Conservation (phyloP, 2,797 vertebrate species). For the Coccyzus lansbergi region DNA sequence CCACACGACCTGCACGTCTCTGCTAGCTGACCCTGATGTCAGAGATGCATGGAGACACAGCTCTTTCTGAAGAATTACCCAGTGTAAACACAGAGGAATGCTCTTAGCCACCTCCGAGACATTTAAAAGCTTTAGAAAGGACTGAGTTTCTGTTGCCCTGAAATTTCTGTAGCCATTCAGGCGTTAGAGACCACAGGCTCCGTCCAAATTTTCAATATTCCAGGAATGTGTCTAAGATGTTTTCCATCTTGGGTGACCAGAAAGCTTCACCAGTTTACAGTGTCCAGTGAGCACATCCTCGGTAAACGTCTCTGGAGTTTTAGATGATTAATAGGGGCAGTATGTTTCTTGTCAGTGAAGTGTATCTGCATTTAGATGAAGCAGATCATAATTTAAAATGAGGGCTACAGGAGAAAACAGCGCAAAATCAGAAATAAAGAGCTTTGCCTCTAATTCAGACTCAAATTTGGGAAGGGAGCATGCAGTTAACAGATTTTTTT, state of each 20-base stretch:
- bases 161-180: background rate
- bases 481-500: background rate
- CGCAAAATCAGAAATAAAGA: background rate
- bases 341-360: background rate
- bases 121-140: background rate
- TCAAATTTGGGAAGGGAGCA: background rate
- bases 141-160: background rate
- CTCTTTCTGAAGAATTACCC: background rate
- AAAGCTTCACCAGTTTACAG: background rate
- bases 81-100: background rate
- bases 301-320: background rate
- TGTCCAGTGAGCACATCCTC: background rate
- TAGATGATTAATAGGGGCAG: background rate
- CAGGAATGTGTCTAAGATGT: constrained; percentile 29
- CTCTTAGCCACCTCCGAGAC: background rate
- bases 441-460: background rate
- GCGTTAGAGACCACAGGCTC: background rate
- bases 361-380: background rate
- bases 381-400: background rate
- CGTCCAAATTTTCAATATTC: background rate
- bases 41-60: background rate
- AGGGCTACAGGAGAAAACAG: background rate
- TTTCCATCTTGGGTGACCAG: constrained; percentile 7
- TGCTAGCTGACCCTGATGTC: background rate
- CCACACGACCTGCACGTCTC: background rate